phyloP scores from a whole-genome alignment of 2,888 invertebrate species.

The Hemicrepidius hirtus region DNA sequence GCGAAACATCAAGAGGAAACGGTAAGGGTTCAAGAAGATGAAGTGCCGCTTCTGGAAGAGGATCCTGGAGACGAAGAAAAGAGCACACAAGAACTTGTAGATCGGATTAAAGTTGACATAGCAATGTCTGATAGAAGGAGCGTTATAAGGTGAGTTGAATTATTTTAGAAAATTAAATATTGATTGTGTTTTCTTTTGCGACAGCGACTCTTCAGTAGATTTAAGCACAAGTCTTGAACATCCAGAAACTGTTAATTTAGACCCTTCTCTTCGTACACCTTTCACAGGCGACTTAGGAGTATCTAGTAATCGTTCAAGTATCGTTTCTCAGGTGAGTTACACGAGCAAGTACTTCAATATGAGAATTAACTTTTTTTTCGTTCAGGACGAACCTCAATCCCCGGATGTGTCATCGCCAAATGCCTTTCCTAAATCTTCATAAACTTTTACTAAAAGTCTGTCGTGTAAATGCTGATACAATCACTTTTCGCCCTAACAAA shows the following conservation, averaged over 20 bases:
- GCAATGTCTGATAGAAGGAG: conserved; percentile 68
- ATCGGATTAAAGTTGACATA: conserved; percentile 66
- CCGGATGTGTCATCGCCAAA: conserved; percentile 67
- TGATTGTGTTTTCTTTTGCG: conserved; percentile 55
- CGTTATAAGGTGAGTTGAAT: conserved; percentile 67
- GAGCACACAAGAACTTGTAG: conserved; percentile 60
- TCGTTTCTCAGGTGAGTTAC: conserved; percentile 73
- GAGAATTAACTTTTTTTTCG: conserved; percentile 43
- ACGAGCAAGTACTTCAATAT: not conserved
- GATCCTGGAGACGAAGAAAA: conserved; percentile 68
- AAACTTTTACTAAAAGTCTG: conserved; percentile 56
- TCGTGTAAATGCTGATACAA: conserved; percentile 39
- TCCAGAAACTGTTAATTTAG: conserved; percentile 68
- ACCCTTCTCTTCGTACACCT: conserved; percentile 73
- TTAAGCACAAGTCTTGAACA: conserved; percentile 74
- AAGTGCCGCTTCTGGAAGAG: conserved; percentile 73
- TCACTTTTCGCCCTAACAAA: conserved; percentile 32
- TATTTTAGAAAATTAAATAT: conserved; percentile 30
- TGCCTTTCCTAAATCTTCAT: conserved; percentile 69
- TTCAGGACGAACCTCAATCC: conserved; percentile 67
- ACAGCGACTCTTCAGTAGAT: conserved; percentile 77
- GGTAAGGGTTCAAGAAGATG: conserved; percentile 69
- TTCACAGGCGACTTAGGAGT: conserved; percentile 79
- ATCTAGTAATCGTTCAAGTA: conserved; percentile 76
- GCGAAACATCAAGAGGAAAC: conserved; percentile 58